Evolutionary conservation across 2,797 vertebrate genomes (phyloP).

Genomic region (Pangasius macronema): DNA sequence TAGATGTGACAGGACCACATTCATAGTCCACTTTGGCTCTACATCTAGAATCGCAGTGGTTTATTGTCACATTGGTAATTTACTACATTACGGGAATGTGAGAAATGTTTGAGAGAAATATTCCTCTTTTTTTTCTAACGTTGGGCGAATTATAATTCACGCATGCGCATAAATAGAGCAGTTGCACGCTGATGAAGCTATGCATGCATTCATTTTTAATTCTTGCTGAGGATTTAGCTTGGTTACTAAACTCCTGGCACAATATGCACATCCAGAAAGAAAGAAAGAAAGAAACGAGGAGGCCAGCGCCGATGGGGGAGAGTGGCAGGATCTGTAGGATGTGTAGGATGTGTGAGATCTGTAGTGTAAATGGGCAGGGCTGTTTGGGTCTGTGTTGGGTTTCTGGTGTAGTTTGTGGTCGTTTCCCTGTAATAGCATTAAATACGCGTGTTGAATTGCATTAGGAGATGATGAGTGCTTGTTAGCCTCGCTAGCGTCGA

Average conservation of each 20-base stretch:
- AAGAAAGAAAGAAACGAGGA: not conserved
- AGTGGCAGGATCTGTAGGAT: conserved; percentile 3
- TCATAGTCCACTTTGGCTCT: not conserved
- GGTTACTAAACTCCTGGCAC: no score
- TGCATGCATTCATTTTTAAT: not conserved
- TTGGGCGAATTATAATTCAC: not conserved
- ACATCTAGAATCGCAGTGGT: not conserved
- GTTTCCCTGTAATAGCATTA: conserved; percentile 54
- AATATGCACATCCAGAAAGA: not conserved
- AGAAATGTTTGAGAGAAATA: not conserved
- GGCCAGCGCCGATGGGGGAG: not conserved
- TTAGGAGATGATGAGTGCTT: conserved; percentile 54
- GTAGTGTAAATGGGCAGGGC: conserved; percentile 11
- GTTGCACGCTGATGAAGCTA: not conserved
- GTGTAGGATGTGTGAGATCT: no score
- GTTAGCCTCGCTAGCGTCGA: conserved; percentile 51
- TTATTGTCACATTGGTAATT: not conserved
- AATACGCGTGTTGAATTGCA: conserved; percentile 52
- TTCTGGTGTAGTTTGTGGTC: conserved; percentile 29
- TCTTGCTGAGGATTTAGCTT: not conserved
- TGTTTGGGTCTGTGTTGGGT: conserved; percentile 23
- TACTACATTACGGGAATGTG: not conserved
- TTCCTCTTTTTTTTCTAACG: not conserved
- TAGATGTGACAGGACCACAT: not conserved
- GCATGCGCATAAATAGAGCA: not conserved